Evolutionary conservation across 1,140 invertebrate species (phyloP).

Genomic region (Neodiprion lecontei): DNA sequence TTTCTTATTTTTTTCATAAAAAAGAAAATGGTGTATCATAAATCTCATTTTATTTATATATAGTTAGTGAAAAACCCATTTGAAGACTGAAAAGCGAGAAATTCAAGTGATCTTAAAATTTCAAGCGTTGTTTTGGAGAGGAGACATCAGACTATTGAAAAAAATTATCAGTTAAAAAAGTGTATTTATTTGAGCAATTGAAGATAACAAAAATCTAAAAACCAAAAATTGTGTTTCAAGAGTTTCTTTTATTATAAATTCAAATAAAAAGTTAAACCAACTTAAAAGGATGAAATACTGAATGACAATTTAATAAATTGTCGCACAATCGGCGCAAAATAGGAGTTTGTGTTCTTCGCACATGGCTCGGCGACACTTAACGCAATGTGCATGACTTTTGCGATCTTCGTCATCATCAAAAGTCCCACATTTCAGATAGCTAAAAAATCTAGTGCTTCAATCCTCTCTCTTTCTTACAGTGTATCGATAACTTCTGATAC

Average conservation of each 20-base stretch:
- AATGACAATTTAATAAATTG: not conserved
- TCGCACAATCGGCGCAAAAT: conserved; percentile 13
- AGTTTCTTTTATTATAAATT: not conserved
- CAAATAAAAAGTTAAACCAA: not conserved
- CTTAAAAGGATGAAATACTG: not conserved
- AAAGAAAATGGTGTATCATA: conserved; percentile 1
- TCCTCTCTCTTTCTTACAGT: not conserved
- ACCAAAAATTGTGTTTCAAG: conserved; percentile 1
- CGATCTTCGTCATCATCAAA: too few relatives aligned
- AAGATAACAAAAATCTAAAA: not conserved
- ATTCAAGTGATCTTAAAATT: not conserved
- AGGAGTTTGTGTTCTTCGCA: conserved; percentile 13
- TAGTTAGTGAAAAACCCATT: conserved; percentile 5
- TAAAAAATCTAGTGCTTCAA: too few relatives aligned
- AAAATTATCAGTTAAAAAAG: not conserved
- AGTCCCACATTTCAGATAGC: too few relatives aligned
- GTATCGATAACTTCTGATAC: not conserved
- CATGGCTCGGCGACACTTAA: conserved; percentile 10
- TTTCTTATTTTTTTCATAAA: not conserved
- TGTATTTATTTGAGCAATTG: not conserved
- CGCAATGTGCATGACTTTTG: conserved; percentile 10
- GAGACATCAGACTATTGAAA: not conserved
- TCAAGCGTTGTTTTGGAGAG: conserved; percentile 7
- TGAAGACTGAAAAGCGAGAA: not conserved
- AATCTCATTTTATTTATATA: conserved; percentile 8